Conservation (phyloP, 1,140 invertebrate genomes). For the Cataglyphis hispanica region DNA sequence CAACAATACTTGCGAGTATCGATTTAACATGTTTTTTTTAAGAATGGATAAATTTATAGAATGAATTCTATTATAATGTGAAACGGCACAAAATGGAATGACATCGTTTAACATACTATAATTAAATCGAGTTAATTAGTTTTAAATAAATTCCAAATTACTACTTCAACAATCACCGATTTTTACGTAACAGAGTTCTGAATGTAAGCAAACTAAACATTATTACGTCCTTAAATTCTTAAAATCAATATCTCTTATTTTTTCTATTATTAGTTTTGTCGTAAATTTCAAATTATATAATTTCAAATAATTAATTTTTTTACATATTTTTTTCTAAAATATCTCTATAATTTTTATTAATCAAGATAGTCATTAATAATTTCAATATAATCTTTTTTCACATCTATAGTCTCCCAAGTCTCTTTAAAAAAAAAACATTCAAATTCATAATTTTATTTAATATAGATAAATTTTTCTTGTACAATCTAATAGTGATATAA, state of each 20-base stretch:
- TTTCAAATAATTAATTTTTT: too few species aligned
- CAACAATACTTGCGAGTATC: too few species aligned
- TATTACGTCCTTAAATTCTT: neutral
- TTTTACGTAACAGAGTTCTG: neutral
- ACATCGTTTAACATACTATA: neutral
- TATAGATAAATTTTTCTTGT: neutral
- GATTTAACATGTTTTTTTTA: too few species aligned
- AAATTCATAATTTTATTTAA: neutral
- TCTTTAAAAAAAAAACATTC: neutral
- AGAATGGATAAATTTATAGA: neutral
- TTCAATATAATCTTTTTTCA: neutral
- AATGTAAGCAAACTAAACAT: neutral
- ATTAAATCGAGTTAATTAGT: neutral
- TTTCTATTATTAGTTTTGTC: neutral
- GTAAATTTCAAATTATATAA: neutral
- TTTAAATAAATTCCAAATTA: constrained; percentile 21
- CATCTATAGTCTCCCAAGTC: neutral
- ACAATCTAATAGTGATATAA: constrained; percentile 16
- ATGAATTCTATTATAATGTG: neutral
- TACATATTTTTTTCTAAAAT: neutral
- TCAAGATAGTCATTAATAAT: neutral
- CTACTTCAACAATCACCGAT: neutral
- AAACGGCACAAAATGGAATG: neutral
- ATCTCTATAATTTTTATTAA: neutral
- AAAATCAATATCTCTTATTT: neutral